Evolutionary conservation across 2,113 vertebrate genomes (phyloP).

Genomic region (Tragulus kanchil): DNA sequence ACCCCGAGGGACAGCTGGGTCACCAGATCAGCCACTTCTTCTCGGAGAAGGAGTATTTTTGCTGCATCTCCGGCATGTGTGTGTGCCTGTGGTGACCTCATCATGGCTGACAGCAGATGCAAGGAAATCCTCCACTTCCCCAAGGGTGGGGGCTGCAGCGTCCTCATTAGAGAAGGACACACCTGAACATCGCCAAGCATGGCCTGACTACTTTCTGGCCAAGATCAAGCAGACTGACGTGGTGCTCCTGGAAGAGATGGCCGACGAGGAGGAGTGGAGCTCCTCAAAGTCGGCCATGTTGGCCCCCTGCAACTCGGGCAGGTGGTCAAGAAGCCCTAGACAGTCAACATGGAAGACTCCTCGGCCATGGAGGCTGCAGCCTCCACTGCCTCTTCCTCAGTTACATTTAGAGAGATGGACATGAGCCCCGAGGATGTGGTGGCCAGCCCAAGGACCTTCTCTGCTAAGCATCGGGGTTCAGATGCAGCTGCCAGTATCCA

Average conservation of each 20-base stretch:
- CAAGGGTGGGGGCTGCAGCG: constrained; percentile 95
- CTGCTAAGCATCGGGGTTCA: constrained; percentile 87
- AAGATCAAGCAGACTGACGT: constrained; percentile 96
- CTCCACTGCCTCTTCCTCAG: constrained; percentile 47
- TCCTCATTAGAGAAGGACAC: constrained; percentile 95
- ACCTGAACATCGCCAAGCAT: constrained; percentile 97
- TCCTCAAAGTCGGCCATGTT: constrained; percentile 91
- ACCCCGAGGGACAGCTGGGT: constrained; percentile 94
- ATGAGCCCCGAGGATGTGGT: constrained; percentile 88
- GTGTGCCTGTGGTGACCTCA: constrained; percentile 95
- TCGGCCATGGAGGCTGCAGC: constrained; percentile 84
- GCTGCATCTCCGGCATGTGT: constrained; percentile 99
- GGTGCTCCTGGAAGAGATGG: constrained; percentile 92
- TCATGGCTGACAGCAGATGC: constrained; percentile 96
- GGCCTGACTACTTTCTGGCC: constrained; percentile 96
- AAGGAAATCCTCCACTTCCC: constrained; percentile 98
- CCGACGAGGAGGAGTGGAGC: constrained; percentile 93
- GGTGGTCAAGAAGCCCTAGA: constrained; percentile 92
- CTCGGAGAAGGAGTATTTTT: constrained; percentile 96
- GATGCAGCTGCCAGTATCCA: constrained; percentile 88
- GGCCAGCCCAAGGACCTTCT: constrained; percentile 89
- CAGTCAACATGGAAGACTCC: constrained; percentile 92
- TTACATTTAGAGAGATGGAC: constrained; percentile 91
- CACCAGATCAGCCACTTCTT: constrained; percentile 99
- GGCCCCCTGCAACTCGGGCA: constrained; percentile 93